Conservation (phyloP, 2,888 invertebrate genomes). For the Drosophila lacicola region DNA sequence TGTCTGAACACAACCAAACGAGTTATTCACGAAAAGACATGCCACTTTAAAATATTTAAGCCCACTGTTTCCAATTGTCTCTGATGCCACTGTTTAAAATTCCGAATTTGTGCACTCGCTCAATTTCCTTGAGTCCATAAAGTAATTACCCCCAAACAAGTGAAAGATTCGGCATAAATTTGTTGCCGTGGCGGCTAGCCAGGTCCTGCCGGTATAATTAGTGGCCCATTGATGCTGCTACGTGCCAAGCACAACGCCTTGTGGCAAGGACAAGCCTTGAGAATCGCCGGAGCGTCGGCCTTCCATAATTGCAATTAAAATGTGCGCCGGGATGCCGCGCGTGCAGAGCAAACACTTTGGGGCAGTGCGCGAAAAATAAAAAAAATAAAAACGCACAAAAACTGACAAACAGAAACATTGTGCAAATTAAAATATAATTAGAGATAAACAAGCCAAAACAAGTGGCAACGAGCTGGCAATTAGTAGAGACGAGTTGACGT, state of each 20-base stretch:
- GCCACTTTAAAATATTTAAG: slow-evolving; percentile 31
- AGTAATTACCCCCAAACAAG: slow-evolving; percentile 73
- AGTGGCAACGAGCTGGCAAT: slow-evolving; percentile 50
- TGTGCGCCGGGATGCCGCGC: slow-evolving; percentile 57
- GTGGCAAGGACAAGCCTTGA: slow-evolving; percentile 72
- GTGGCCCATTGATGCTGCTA: slow-evolving; percentile 69
- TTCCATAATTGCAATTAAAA: slow-evolving; percentile 80
- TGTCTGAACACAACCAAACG: slow-evolving; percentile 15
- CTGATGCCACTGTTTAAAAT: slow-evolving; percentile 64
- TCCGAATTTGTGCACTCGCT: slow-evolving; percentile 79
- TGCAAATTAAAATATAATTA: slow-evolving; percentile 81
- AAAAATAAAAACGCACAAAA: slow-evolving; percentile 10
- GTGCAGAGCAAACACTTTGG: slow-evolving; percentile 75
- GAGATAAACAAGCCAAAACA: slow-evolving; percentile 74
- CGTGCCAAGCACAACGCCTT: slow-evolving; percentile 67
- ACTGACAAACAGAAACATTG: slow-evolving; percentile 44
- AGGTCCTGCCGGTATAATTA: slow-evolving; percentile 74
- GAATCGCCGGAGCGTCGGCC: slow-evolving; percentile 26
- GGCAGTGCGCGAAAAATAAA: slow-evolving; percentile 32
- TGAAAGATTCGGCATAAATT: slow-evolving; percentile 68
- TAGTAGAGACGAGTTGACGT: slow-evolving; percentile 33
- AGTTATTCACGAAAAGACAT: slow-evolving; percentile 27
- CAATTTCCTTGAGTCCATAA: slow-evolving; percentile 82
- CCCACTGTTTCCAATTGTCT: slow-evolving; percentile 8
- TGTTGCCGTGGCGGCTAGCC: slow-evolving; percentile 24